Percentiles rank a stretch among this genome's conserved stretches.
Conservation (phyloP, 2,888 invertebrate genomes). For the Amiota communis region DNA sequence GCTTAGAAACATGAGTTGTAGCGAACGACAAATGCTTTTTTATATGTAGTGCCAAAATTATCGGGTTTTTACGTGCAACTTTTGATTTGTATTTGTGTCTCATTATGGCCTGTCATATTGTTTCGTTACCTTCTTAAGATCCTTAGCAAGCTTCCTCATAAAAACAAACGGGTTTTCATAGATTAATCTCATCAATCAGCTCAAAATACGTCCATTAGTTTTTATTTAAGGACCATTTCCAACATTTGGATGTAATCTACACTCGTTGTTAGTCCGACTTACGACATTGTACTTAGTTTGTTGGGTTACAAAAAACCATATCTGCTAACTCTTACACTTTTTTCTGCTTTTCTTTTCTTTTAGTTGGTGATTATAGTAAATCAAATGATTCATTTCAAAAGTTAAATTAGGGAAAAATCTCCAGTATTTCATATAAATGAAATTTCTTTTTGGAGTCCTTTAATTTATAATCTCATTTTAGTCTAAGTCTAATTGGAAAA, state of each 20-base stretch:
- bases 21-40: background rate
- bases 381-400: background rate
- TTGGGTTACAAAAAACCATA: too few species aligned
- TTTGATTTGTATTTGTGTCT: conserved; percentile 40
- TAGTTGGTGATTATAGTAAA: too few species aligned
- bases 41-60: too few species aligned
- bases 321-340: too few species aligned
- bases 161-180: background rate
- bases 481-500: too few species aligned
- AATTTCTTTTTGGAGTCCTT: too few species aligned
- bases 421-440: background rate
- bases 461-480: too few species aligned
- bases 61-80: conserved; percentile 6
- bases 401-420: background rate
- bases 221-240: background rate
- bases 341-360: too few species aligned
- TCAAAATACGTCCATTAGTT: background rate
- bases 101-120: conserved; percentile 36
- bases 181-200: background rate
- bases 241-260: background rate
- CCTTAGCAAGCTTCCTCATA: conserved; percentile 34
- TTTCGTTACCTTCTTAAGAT: conserved; percentile 26
- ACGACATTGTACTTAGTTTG: too few species aligned
- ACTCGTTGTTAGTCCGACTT: background rate
- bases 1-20: background rate